Conservation (phyloP, 1,140 invertebrate species). For the Diachasma alloeum region DNA sequence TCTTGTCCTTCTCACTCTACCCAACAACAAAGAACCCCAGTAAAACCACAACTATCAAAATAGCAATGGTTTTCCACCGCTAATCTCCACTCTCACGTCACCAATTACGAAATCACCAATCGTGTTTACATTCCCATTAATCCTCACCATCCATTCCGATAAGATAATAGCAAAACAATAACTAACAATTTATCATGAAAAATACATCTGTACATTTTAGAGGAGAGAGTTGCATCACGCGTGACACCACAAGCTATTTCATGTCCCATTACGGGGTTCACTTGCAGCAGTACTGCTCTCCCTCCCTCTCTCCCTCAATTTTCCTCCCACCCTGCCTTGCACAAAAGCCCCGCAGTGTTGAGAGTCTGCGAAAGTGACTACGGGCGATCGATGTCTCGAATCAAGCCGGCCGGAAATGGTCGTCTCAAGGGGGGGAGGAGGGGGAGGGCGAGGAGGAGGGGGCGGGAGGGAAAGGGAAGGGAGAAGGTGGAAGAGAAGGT, state of each 20-base stretch:
- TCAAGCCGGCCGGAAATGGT: slow-evolving; percentile 10
- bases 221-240: background rate
- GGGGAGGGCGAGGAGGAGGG: background rate
- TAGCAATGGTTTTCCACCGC: too few relatives aligned
- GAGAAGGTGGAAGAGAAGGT: too few relatives aligned
- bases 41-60: background rate
- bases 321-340: background rate
- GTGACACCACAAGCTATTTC: background rate
- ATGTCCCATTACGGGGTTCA: background rate
- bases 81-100: too few relatives aligned
- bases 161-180: too few relatives aligned
- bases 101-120: too few relatives aligned
- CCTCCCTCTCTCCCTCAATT: background rate
- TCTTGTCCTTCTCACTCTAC: slow-evolving; percentile 69
- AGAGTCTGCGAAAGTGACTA: slow-evolving; percentile 16
- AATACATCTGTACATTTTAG: background rate
- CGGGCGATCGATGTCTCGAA: slow-evolving; percentile 20
- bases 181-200: too few relatives aligned
- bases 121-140: too few relatives aligned
- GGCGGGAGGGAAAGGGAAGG: background rate
- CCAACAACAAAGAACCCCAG: slow-evolving; percentile 24
- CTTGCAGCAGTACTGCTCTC: background rate
- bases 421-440: background rate
- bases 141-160: too few relatives aligned
- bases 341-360: background rate